Percentiles rank a stretch among this genome's conserved stretches.
Evolutionary conservation across 2,113 vertebrate species (phyloP).

Genomic region (Myrmecobius fasciatus): DNA sequence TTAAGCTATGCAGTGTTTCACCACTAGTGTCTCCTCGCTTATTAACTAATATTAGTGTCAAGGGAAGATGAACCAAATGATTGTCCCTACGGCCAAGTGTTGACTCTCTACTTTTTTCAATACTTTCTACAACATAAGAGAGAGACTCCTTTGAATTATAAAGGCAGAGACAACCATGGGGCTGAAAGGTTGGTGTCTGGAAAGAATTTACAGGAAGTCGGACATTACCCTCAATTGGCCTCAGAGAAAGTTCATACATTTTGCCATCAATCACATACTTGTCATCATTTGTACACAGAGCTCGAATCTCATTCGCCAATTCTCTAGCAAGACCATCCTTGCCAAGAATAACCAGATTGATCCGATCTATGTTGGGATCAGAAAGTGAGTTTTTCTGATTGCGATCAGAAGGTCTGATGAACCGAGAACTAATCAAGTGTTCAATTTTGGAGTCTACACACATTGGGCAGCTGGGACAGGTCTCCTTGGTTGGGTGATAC

Average conservation of each 20-base stretch:
- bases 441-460: slow-evolving; percentile 95
- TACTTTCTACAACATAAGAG: slow-evolving; percentile 95
- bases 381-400: slow-evolving; percentile 88
- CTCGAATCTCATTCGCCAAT: slow-evolving; percentile 96
- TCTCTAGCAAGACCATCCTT: slow-evolving; percentile 95
- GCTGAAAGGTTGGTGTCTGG: slow-evolving; percentile 95
- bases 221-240: slow-evolving; percentile 97
- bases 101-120: slow-evolving; percentile 93
- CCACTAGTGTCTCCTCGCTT: slow-evolving; percentile 93
- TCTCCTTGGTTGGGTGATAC: slow-evolving; percentile 97
- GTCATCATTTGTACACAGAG: slow-evolving; percentile 95
- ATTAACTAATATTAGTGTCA: slow-evolving; percentile 92
- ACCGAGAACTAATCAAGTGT: slow-evolving; percentile 89
- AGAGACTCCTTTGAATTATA: slow-evolving; percentile 98
- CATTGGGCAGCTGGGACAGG: slow-evolving; percentile 91
- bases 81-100: slow-evolving; percentile 90
- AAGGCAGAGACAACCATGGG: slow-evolving; percentile 96
- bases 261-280: slow-evolving; percentile 94
- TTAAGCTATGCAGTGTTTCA: slow-evolving; percentile 93
- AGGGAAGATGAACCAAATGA: slow-evolving; percentile 87
- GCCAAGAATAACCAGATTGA: slow-evolving; percentile 96
- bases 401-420: slow-evolving; percentile 87
- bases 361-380: slow-evolving; percentile 87
- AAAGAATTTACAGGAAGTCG: slow-evolving; percentile 97
- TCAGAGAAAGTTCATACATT: slow-evolving; percentile 93